These are phyloP conservation scores for Microcebus ravelobensis DNA, from an alignment of 2,113 vertebrate genomes.

Conservation along the genomic window DNA sequence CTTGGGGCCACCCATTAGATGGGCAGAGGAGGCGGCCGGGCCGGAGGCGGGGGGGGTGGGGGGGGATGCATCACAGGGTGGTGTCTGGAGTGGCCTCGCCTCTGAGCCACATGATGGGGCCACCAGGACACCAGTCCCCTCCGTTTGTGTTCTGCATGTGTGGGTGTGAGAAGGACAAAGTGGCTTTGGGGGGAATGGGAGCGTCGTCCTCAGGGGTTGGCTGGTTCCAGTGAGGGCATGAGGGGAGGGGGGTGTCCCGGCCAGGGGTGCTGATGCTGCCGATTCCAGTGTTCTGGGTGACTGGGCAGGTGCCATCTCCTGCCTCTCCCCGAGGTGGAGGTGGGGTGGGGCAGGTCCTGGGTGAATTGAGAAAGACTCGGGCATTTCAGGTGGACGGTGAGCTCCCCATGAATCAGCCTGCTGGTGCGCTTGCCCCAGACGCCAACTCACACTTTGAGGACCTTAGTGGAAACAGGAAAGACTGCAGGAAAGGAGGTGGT, in stretches of 20 bases:
- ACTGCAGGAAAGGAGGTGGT: background rate
- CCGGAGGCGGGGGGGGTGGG: background rate
- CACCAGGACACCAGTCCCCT: fast-evolving
- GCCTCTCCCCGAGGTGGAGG: background rate
- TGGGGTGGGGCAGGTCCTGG: background rate
- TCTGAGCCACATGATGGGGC: background rate
- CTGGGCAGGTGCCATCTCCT: background rate
- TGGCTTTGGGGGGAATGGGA: fast-evolving
- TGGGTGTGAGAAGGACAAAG: no score
- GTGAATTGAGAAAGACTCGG: background rate
- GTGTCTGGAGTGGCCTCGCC: background rate
- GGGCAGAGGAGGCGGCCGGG: background rate
- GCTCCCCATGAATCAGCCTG: background rate
- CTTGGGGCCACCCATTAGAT: background rate
- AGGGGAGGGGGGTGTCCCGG: background rate
- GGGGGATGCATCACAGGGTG: background rate
- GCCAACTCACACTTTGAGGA: background rate
- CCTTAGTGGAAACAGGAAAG: background rate
- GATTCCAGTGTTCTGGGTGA: background rate
- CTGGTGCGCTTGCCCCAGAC: background rate
- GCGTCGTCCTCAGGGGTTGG: background rate
- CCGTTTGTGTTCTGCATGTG: background rate
- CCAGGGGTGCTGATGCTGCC: background rate
- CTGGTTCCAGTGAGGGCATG: background rate
- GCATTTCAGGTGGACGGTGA: background rate